Evolutionary conservation across 2,888 invertebrate genomes (phyloP).

Genomic region (Brachyopa scutellaris): DNA sequence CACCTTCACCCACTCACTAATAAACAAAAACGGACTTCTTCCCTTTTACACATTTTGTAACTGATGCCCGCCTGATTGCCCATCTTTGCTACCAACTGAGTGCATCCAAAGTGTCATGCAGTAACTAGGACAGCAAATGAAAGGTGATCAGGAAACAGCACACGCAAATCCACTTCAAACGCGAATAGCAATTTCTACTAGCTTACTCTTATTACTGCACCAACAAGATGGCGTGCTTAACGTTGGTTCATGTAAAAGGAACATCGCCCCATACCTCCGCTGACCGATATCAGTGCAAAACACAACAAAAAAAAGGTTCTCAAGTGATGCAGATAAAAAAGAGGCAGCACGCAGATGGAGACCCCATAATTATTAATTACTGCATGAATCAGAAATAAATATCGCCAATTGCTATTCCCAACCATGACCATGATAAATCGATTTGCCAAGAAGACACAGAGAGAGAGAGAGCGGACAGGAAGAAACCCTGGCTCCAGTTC

Average conservation of each 20-base stretch:
- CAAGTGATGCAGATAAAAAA: constrained; percentile 8
- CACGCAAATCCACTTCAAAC: constrained; percentile 15
- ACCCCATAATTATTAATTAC: constrained; percentile 68
- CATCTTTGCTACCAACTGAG: no score
- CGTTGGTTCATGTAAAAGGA: constrained; percentile 8
- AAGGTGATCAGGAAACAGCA: constrained; percentile 30
- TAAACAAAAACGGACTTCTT: no score
- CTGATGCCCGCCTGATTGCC: no score
- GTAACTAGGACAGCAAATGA: no score
- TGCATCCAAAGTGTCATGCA: no score
- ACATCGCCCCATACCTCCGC: neutral
- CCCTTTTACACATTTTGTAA: no score
- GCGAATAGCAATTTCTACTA: constrained; percentile 25
- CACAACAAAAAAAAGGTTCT: constrained; percentile 6
- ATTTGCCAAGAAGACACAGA: constrained; percentile 43
- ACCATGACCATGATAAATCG: constrained; percentile 61
- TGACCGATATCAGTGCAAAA: constrained; percentile 36
- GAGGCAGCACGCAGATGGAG: constrained; percentile 24
- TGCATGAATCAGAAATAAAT: constrained; percentile 70
- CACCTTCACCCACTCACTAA: no score
- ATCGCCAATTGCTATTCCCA: constrained; percentile 65
- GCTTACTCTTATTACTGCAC: constrained; percentile 63
- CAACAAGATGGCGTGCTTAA: constrained; percentile 47
- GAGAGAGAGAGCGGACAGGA: neutral
- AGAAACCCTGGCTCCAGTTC: neutral